Evolutionary conservation across 1,140 invertebrate species (phyloP).

Genomic region (Octopus sinensis): DNA sequence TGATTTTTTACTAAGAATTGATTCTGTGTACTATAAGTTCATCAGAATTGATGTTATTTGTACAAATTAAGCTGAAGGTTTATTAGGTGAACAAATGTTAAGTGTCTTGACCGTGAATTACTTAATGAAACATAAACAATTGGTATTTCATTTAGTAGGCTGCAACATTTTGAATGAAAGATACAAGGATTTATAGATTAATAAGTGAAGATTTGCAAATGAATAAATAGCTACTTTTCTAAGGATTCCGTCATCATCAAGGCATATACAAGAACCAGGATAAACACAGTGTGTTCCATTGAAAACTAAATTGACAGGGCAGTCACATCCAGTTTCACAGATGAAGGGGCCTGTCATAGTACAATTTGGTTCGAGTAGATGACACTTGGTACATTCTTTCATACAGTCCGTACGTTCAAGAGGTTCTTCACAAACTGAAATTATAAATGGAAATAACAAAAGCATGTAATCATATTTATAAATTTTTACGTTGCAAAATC

Average conservation of each 20-base stretch:
- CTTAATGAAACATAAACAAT: no score
- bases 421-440: neutral
- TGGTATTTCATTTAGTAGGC: no score
- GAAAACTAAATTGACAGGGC: neutral
- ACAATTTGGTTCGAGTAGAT: neutral
- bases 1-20: no score
- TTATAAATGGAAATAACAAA: no score
- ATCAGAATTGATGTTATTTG: no score
- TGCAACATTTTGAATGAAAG: no score
- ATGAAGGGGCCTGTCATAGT: neutral
- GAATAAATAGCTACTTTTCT: neutral
- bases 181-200: no score
- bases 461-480: no score
- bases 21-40: no score
- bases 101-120: no score
- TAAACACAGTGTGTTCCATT: slow-evolving; percentile 9
- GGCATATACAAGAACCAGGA: neutral
- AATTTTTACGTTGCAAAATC: neutral
- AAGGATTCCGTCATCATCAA: neutral
- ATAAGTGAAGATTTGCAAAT: neutral
- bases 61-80: no score
- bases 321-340: slow-evolving; percentile 1
- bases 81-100: no score
- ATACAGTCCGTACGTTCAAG: neutral
- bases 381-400: neutral